Conservation (phyloP, 1,140 invertebrate species). For the Cydia strobilella region DNA sequence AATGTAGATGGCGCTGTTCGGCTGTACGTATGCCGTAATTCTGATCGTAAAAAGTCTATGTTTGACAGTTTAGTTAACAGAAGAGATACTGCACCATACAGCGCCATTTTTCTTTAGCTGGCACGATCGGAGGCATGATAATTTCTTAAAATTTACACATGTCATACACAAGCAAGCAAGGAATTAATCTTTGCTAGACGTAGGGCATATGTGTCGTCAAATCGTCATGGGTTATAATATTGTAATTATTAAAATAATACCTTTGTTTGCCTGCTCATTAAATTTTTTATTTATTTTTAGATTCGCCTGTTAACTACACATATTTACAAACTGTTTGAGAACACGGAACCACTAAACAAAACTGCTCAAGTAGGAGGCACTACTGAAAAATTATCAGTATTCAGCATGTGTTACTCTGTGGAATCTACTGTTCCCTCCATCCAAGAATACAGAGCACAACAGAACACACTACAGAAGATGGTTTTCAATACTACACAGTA, state of each 20-base stretch:
- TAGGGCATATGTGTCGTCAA: constrained; percentile 19
- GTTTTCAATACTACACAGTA: constrained; percentile 82
- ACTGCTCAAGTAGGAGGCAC: constrained; percentile 51
- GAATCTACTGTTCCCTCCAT: constrained; percentile 86
- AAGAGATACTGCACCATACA: too few relatives aligned
- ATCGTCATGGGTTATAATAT: constrained; percentile 34
- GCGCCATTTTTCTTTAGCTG: too few relatives aligned
- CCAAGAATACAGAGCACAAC: constrained; percentile 88
- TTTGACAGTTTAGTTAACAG: too few relatives aligned
- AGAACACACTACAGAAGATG: constrained; percentile 87
- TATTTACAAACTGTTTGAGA: constrained; percentile 86
- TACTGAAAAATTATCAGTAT: constrained; percentile 80
- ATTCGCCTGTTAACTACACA: constrained; percentile 85
- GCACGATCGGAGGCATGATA: too few relatives aligned
- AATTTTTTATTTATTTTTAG: constrained; percentile 67
- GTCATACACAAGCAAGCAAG: too few relatives aligned
- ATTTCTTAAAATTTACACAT: too few relatives aligned
- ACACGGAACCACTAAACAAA: constrained; percentile 71
- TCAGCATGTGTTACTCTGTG: constrained; percentile 84
- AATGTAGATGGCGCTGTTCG: too few relatives aligned
- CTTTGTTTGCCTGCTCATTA: constrained; percentile 27
- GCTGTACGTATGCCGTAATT: too few relatives aligned
- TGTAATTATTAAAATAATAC: constrained; percentile 33
- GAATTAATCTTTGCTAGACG: too few relatives aligned
- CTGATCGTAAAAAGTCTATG: too few relatives aligned